Evolutionary conservation across 2,888 invertebrate genomes (phyloP), one percentile per base, ranked within the genome.

Genomic region (Troides oblongomaculatus): DNA sequence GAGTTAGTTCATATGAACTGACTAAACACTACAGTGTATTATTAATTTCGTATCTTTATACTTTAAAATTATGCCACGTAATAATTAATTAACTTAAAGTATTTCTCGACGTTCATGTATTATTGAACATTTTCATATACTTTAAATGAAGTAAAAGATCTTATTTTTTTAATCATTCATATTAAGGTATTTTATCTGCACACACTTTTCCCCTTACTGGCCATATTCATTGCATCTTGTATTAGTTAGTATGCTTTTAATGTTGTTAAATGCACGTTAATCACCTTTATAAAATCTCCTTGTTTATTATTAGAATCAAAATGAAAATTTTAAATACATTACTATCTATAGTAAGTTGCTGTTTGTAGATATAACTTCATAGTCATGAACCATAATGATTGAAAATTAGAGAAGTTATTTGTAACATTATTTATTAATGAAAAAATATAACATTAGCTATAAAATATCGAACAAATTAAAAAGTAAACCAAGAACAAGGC

Each of bases 231-330:
- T 74, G 77, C 80, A 81, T 80, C 77, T 77, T 79, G 81, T 77
- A 77, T 72, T 81, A 78, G 80, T 72, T 77, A 74, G 76, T 78
- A 78, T 78, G 89, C 89, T 89, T 89, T 88, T 76, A 75, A 76
- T 85, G 84, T 89, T 80, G 80, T 83, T 79, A 80, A 81, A 77
- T 74, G 86, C 84, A 84, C 83, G 85, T 78, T 76, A 75, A 64
- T 70, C 39, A 69, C 12, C 71, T 63, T 53, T 53, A 53, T 67
- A 68, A 71, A 72, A 66, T 65, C 36, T 71, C 53, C 18, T 60
- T 67, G 36, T 65, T 39, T 50, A 18, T 53, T 53, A 53, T 62
- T 65, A 71, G 64, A 66, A 68, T 68, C 43, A 30, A 23, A 62
- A 30, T 36, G 59, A 62, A 46, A 2, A 64, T 61, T 18, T 59